phyloP scores from a whole-genome alignment of 2,888 invertebrate species.

The Machimus rusticus region DNA sequence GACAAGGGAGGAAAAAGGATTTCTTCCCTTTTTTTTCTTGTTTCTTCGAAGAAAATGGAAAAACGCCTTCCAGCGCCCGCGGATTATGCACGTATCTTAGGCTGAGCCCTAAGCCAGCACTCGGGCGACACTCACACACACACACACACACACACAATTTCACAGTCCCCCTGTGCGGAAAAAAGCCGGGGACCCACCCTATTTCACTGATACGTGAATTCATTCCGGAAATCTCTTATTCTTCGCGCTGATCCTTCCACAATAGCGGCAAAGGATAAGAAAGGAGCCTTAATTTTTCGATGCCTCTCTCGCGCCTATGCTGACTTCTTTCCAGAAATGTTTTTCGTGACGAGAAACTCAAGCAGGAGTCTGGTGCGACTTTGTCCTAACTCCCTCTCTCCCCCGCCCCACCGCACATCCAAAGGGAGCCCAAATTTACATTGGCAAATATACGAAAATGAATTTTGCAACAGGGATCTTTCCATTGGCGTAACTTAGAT shows the following conservation, averaged over 20 bases:
- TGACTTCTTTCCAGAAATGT: neutral
- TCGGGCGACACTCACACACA: neutral
- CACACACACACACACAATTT: neutral
- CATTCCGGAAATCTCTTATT: conserved; percentile 23
- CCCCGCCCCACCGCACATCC: neutral
- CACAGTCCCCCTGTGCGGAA: neutral
- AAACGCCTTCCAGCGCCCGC: neutral
- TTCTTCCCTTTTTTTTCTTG: neutral
- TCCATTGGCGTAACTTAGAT: neutral
- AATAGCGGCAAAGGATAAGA: conserved; percentile 26
- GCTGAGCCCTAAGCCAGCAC: neutral
- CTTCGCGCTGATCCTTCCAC: conserved; percentile 20
- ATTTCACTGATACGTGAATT: conserved; percentile 16
- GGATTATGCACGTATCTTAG: conserved; percentile 27
- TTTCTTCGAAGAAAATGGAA: conserved; percentile 22
- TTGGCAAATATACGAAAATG: neutral
- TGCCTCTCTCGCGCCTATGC: neutral
- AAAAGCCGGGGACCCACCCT: neutral
- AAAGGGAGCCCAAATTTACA: neutral
- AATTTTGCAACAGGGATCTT: neutral
- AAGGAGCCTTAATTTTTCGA: conserved; percentile 13
- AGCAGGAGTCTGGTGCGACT: neutral
- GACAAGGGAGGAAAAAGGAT: neutral
- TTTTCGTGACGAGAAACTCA: conserved; percentile 29
- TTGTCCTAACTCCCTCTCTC: neutral